These are phyloP conservation scores for Julus scandinavius DNA, from an alignment of 2,888 invertebrate species.

Conservation along the genomic window DNA sequence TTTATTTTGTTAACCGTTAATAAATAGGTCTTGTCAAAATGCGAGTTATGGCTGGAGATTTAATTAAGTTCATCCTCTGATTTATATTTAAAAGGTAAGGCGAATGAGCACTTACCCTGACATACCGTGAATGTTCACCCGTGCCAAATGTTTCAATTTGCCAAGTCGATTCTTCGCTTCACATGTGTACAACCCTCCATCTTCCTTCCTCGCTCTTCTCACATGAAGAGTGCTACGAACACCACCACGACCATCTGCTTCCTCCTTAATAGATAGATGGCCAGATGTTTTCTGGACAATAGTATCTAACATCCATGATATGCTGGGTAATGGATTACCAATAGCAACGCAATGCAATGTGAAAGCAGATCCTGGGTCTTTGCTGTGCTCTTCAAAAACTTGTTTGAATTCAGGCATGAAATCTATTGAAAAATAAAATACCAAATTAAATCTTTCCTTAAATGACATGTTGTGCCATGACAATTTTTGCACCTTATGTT, in stretches of 20 bases:
- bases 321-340: conserved; percentile 50
- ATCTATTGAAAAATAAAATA: too few species aligned
- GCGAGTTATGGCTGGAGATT: too few species aligned
- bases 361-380: conserved; percentile 35
- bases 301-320: conserved; percentile 48
- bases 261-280: neutral
- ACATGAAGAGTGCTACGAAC: conserved; percentile 47
- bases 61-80: neutral
- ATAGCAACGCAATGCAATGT: conserved; percentile 41
- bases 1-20: too few species aligned
- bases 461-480: too few species aligned
- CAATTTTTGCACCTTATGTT: too few species aligned
- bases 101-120: conserved; percentile 45
- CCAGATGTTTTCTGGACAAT: neutral
- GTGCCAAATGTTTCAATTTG: conserved; percentile 76
- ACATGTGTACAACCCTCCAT: conserved; percentile 83
- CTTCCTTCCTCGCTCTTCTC: conserved; percentile 67
- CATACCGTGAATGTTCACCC: conserved; percentile 73
- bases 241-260: conserved; percentile 8
- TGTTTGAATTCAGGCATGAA: conserved; percentile 50
- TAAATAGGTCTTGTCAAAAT: too few species aligned
- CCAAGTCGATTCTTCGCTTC: conserved; percentile 81
- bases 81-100: conserved; percentile 31
- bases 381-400: neutral
- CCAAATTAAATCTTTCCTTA: too few species aligned